Conservation (phyloP, 2,797 vertebrate genomes). For the Pelobates cultripes region DNA sequence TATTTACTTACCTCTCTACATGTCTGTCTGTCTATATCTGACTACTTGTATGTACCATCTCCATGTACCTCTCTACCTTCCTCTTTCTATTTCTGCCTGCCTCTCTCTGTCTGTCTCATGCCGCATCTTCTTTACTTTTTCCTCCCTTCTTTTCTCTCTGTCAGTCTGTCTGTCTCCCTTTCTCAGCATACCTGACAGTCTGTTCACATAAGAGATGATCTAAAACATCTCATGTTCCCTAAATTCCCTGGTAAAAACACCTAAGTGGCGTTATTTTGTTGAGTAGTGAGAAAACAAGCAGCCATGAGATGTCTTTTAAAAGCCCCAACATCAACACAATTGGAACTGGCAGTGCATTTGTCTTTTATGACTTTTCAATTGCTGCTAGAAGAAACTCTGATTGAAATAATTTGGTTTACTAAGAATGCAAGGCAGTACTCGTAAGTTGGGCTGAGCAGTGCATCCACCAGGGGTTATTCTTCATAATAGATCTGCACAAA, state of each 20-base stretch:
- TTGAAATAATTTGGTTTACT: conserved; percentile 14
- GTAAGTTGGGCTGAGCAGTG: background rate
- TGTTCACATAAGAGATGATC: background rate
- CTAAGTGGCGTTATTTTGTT: background rate
- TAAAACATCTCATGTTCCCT: background rate
- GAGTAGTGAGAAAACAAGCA: background rate
- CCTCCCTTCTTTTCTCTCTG: no score
- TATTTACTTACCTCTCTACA: no score
- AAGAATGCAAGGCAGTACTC: background rate
- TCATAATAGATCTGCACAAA: conserved; percentile 18
- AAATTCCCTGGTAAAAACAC: background rate
- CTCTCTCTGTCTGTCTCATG: no score
- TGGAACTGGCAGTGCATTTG: conserved; percentile 15
- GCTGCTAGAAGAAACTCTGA: background rate
- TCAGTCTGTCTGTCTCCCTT: no score
- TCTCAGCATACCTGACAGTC: background rate
- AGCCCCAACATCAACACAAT: background rate
- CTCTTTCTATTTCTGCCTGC: no score
- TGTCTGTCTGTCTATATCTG: no score
- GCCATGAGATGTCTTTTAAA: background rate
- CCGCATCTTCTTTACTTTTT: no score
- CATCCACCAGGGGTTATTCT: conserved; percentile 2
- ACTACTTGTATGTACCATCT: no score
- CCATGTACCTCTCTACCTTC: no score
- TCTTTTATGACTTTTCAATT: background rate